These are phyloP conservation scores for Vulpes vulpes DNA, from an alignment of 2,113 vertebrate genomes.

Conservation along the genomic window DNA sequence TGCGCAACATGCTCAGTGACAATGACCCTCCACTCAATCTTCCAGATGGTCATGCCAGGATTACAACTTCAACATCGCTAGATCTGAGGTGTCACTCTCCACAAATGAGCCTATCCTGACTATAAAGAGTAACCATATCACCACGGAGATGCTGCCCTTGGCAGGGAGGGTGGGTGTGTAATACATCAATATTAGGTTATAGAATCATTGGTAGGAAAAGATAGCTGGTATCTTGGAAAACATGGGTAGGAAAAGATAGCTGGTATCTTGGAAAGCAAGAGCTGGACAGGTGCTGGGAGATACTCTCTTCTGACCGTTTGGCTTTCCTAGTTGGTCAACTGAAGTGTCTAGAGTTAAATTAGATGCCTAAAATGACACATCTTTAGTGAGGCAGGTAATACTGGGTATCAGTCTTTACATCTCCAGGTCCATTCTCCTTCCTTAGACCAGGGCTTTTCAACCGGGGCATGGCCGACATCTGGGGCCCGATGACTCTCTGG, in stretches of 20 bases:
- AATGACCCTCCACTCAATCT: background rate
- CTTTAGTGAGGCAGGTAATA: background rate
- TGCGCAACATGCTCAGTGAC: accelerated
- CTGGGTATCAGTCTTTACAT: accelerated
- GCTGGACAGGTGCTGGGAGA: background rate
- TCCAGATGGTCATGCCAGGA: too few species aligned
- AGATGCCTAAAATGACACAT: too few species aligned
- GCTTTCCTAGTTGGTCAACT: background rate
- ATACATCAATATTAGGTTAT: background rate
- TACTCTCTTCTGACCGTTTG: background rate
- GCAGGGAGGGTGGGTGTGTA: accelerated
- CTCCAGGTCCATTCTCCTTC: accelerated
- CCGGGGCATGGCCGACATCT: accelerated
- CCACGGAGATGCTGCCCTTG: background rate
- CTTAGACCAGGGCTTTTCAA: background rate
- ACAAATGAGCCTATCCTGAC: background rate
- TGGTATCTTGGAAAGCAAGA: background rate
- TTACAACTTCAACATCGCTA: background rate
- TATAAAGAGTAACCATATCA: accelerated
- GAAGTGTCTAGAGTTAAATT: background rate
- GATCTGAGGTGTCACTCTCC: background rate
- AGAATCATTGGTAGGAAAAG: background rate
- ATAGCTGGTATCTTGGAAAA: background rate
- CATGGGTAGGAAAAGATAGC: background rate
- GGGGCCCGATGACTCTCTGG: background rate